phyloP scores from a whole-genome alignment of 2,888 invertebrate genomes.

The Conistra vaccinii region DNA sequence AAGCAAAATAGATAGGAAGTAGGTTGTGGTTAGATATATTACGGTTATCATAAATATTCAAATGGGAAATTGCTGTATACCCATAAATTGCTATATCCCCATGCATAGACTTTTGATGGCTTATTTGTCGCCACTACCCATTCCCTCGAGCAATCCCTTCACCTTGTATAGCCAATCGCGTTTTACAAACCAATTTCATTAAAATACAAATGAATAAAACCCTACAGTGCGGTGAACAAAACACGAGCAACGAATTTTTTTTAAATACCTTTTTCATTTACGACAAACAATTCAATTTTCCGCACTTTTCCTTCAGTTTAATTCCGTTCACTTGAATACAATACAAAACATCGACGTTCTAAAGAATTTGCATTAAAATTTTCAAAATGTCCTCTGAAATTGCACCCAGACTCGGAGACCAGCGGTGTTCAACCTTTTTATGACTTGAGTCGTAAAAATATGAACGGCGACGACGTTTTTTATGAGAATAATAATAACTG shows the following conservation, averaged over 20 bases:
- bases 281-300: conserved; percentile 35
- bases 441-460: conserved; percentile 9
- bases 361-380: conserved; percentile 56
- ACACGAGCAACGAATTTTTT: background rate
- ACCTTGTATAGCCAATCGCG: background rate
- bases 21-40: too few species aligned
- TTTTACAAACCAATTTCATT: background rate
- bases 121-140: too few species aligned
- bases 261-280: background rate
- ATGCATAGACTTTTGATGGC: background rate
- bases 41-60: background rate
- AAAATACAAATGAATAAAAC: background rate
- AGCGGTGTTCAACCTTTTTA: conserved; percentile 52
- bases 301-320: conserved; percentile 19
- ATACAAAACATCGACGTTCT: conserved; percentile 49
- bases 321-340: conserved; percentile 39
- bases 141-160: background rate
- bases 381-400: conserved; percentile 56
- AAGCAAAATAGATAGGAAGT: too few species aligned
- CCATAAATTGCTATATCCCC: background rate
- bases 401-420: conserved; percentile 39
- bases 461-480: background rate
- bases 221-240: background rate
- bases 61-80: background rate
- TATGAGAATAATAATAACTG: conserved; percentile 1